phyloP scores from a whole-genome alignment of 2,797 vertebrate species.

The Epinephelus coioides region DNA sequence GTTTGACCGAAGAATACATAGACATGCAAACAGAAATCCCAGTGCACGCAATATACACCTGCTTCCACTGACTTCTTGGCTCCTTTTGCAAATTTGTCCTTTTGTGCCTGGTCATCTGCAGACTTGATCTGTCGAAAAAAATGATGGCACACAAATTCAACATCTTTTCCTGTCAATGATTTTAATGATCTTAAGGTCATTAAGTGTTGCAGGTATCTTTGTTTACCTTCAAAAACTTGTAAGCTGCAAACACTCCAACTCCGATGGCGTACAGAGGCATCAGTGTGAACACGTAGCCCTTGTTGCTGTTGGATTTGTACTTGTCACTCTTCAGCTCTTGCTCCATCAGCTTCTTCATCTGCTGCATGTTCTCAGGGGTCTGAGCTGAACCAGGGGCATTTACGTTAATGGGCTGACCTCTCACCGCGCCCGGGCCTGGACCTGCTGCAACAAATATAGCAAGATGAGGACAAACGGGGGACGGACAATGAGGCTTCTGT shows the following conservation, averaged over 20 bases:
- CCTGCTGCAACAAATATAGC: constrained; percentile 26
- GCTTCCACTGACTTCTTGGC: constrained; percentile 90
- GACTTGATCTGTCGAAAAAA: constrained; percentile 86
- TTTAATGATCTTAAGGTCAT: too few relatives aligned
- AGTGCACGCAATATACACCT: constrained; percentile 74
- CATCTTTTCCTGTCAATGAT: not conserved
- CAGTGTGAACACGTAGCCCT: constrained; percentile 93
- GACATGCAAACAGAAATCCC: constrained; percentile 1
- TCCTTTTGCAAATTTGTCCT: constrained; percentile 84
- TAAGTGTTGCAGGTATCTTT: not conserved
- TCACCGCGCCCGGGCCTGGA: constrained; percentile 61
- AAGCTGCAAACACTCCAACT: constrained; percentile 92
- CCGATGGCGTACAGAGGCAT: constrained; percentile 94
- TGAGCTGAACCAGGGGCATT: constrained; percentile 76
- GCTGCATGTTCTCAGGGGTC: constrained; percentile 84
- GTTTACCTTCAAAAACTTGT: constrained; percentile 92
- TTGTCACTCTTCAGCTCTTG: constrained; percentile 90
- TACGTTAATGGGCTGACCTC: constrained; percentile 69
- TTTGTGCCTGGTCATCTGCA: constrained; percentile 84
- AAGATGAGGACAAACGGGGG: not conserved
- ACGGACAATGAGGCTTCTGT: too few relatives aligned
- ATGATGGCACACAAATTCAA: not conserved
- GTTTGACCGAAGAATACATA: not conserved
- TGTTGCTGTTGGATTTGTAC: constrained; percentile 85
- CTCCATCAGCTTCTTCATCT: constrained; percentile 92